phyloP scores from a whole-genome alignment of 2,888 invertebrate genomes.

The Eilema caniola region DNA sequence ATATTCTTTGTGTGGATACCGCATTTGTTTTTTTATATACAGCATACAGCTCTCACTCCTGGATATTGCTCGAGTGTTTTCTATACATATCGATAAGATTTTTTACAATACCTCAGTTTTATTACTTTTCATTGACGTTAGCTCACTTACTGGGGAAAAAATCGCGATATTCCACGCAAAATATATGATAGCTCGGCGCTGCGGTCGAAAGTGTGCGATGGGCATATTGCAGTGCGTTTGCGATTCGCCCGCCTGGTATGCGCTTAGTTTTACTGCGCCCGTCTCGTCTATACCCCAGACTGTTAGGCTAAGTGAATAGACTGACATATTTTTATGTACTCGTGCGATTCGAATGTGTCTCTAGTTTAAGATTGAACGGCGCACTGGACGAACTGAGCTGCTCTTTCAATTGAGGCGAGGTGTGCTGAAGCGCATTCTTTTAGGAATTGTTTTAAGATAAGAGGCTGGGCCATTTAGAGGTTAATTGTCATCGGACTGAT shows the following conservation, averaged over 20 bases:
- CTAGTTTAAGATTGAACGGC: constrained; percentile 68
- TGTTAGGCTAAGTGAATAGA: constrained; percentile 84
- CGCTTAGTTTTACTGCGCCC: constrained; percentile 53
- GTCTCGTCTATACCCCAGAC: constrained; percentile 71
- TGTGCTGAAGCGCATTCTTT: constrained; percentile 23
- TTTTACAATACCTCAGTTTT: neutral
- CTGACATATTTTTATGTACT: constrained; percentile 83
- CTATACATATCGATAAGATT: neutral
- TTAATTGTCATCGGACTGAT: constrained; percentile 44
- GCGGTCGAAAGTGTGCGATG: constrained; percentile 29
- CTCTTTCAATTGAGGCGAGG: constrained; percentile 29
- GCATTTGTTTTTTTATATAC: too few relatives aligned
- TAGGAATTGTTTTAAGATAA: constrained; percentile 31
- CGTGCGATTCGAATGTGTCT: constrained; percentile 81
- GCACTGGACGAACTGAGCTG: constrained; percentile 41
- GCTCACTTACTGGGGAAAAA: neutral
- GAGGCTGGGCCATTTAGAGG: constrained; percentile 53
- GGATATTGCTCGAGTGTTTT: neutral
- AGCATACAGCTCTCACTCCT: neutral
- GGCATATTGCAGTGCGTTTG: constrained; percentile 33
- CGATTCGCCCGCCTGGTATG: constrained; percentile 34
- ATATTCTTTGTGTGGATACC: constrained; percentile 27
- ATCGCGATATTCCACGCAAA: constrained; percentile 18
- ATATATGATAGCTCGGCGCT: constrained; percentile 25
- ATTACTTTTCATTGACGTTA: neutral